A percentile compares a stretch with the other conserved stretches of the same genome.
phyloP scores from a whole-genome alignment of 2,888 invertebrate genomes.

The Brachyptera risi region DNA sequence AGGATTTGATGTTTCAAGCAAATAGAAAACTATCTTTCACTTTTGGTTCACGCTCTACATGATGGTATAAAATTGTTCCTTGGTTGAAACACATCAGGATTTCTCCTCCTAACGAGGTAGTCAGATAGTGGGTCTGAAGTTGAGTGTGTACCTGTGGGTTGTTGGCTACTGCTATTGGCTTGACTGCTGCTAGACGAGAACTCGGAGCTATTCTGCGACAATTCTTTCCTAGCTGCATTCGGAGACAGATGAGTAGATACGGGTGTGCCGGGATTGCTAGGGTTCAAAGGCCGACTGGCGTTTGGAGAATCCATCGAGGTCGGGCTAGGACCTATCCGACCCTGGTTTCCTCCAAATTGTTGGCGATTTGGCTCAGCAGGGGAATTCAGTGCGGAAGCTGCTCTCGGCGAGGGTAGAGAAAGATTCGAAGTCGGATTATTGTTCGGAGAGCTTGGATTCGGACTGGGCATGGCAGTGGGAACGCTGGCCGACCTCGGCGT shows the following conservation, averaged over 20 bases:
- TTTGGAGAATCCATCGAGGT: constrained; percentile 46
- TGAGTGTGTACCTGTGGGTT: constrained; percentile 48
- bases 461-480: constrained; percentile 68
- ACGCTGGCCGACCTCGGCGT: constrained; percentile 69
- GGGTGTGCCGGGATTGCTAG: constrained; percentile 70
- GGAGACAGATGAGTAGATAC: constrained; percentile 60
- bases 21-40: too few relatives aligned
- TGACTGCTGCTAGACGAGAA: constrained; percentile 30
- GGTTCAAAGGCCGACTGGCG: constrained; percentile 48
- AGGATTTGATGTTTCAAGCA: too few relatives aligned
- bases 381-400: constrained; percentile 64
- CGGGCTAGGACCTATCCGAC: constrained; percentile 52
- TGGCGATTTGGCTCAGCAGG: constrained; percentile 60
- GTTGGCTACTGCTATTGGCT: constrained; percentile 41
- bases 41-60: too few relatives aligned
- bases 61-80: too few relatives aligned
- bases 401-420: constrained; percentile 69
- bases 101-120: too few relatives aligned
- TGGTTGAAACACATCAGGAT: too few relatives aligned
- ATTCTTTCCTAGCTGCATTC: constrained; percentile 47
- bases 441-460: constrained; percentile 67
- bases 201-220: constrained; percentile 27
- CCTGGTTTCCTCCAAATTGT: constrained; percentile 40
- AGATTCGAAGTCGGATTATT: constrained; percentile 66
- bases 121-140: too few relatives aligned